Base-by-base conservation (phyloP, 2,888 invertebrate species). In the Diploptera punctata region DNA sequence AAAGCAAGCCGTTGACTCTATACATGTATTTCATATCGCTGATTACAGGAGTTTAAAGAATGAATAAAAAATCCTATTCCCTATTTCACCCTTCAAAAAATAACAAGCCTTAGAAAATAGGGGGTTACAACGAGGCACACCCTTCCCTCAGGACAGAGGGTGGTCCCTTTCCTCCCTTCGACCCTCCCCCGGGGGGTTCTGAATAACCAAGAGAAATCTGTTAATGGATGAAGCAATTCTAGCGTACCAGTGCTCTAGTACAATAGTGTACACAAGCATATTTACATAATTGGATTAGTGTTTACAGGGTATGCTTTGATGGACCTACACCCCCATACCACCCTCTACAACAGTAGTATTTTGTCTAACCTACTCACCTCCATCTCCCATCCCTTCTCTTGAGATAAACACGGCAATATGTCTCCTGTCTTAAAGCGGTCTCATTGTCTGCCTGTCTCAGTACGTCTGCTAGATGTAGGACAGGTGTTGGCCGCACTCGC, bases 241-340 rank as follows among this genome's bases (percentile, higher is more conserved):
- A 65, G 26, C 65, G 65, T 65, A 65, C 65, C 65, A 47, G 47
- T 65, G 65, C 44, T 13, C 18, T 29, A 47, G 26, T 47, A 65
- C 65, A 65, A 65, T 65, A 65, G 44, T 24, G 44, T 18, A 18
- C 65, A 65, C 65, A 65, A 65, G 44, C 44, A 65, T 65, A 65
- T 65, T 65, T 65, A 65, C 65, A 65, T 65, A 65, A 65, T 65
- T 65, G 65, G 65, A 65, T 65, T 65, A 65, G 65, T 47, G 47
- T 65, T 65, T 65, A 65, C 65, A 47, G 65, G 65, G 65, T 24
- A 65, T 47, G 65, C 65, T 65, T 65, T 65, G 65, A 65, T 65
- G 65, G 65, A 65, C 65, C 65, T 65, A 18, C 65, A 44, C 65
- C n/a, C n/a, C 24, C 65, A 24, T 33, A 18, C 38, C 62, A 33